These are phyloP conservation scores for Ceyx erithaca DNA, from an alignment of 2,797 vertebrate species.

Conservation along the genomic window DNA sequence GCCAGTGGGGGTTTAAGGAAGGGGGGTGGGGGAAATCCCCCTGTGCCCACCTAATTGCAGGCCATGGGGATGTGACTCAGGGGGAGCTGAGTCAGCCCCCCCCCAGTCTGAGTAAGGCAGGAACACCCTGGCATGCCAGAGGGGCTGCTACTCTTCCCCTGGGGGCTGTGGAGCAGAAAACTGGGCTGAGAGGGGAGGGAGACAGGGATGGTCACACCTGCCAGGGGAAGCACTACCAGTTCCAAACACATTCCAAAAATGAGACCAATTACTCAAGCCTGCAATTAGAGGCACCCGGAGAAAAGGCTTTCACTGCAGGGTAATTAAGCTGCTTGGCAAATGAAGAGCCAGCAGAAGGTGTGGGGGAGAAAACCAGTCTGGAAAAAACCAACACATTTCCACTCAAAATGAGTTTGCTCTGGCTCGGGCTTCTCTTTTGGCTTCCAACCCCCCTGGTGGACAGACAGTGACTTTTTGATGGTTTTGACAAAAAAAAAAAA, in stretches of 20 bases:
- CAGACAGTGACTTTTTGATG: not conserved
- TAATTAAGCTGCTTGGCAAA: conserved; percentile 50
- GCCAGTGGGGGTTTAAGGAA: not conserved
- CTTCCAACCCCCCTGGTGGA: accelerated
- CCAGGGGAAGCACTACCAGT: accelerated
- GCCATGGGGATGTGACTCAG: conserved; percentile 16
- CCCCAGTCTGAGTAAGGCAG: no score
- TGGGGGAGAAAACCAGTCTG: not conserved
- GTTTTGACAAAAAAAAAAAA: not conserved
- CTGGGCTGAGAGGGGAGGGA: accelerated
- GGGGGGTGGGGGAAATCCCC: not conserved
- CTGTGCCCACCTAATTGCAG: not conserved
- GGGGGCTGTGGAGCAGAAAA: accelerated
- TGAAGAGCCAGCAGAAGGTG: not conserved
- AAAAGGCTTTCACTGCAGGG: conserved; percentile 29
- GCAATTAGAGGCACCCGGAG: conserved; percentile 36
- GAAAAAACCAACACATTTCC: not conserved
- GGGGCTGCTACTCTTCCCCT: not conserved
- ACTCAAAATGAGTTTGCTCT: not conserved
- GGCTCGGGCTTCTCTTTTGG: not conserved
- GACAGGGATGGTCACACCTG: not conserved
- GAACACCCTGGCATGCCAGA: accelerated
- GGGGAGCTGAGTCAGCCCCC: not conserved
- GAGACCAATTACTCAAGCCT: conserved; percentile 22
- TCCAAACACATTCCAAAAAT: not conserved